Percentiles rank a stretch among this genome's conserved stretches.
Conservation (phyloP, 2,888 invertebrate genomes). For the Cosmia trapezina region DNA sequence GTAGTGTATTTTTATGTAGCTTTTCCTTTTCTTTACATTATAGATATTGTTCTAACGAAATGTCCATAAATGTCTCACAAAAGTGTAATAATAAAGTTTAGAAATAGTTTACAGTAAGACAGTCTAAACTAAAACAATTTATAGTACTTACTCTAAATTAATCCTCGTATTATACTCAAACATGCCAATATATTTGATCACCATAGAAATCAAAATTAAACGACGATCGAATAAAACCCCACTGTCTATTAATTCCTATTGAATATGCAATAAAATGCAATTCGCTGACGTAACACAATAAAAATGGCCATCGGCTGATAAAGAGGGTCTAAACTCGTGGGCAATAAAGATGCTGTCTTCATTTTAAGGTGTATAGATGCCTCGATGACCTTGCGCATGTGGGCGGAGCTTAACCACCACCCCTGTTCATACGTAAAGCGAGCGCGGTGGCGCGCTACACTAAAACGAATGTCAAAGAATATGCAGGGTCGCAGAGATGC, state of each 20-base stretch:
- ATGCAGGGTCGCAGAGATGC: too few relatives aligned
- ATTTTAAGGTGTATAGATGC: too few relatives aligned
- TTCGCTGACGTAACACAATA: conserved; percentile 61
- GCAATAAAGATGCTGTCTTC: conserved; percentile 43
- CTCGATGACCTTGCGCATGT: too few relatives aligned
- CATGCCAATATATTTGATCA: background rate
- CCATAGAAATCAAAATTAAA: conserved; percentile 17
- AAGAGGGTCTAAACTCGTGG: conserved; percentile 49
- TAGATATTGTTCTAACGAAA: too few relatives aligned
- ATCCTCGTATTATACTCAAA: background rate
- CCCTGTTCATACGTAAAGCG: too few relatives aligned
- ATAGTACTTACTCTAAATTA: background rate
- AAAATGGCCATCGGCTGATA: conserved; percentile 39
- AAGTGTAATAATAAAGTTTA: background rate
- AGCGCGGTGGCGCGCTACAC: too few relatives aligned
- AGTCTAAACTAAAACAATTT: too few relatives aligned
- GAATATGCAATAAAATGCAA: conserved; percentile 57
- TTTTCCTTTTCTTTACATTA: too few relatives aligned
- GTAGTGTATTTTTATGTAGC: background rate
- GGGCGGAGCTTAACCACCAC: too few relatives aligned
- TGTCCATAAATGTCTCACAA: background rate
- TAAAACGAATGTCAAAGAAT: too few relatives aligned
- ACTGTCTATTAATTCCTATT: conserved; percentile 31
- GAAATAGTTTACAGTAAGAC: background rate
- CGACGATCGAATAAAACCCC: conserved; percentile 32